phyloP scores from a whole-genome alignment of 2,797 vertebrate genomes.

The Phalanger gymnotis region DNA sequence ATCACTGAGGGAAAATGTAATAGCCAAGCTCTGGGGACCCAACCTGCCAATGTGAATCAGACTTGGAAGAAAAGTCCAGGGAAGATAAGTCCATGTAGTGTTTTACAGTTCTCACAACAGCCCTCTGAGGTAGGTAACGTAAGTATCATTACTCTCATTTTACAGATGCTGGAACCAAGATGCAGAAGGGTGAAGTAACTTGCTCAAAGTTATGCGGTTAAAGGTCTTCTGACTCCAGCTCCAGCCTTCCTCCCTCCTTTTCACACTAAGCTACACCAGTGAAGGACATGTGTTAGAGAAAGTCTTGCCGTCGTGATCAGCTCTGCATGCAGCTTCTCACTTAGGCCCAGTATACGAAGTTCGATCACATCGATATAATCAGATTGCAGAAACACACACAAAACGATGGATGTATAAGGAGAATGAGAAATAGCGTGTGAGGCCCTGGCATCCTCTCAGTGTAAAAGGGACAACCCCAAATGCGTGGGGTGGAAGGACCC shows the following conservation, averaged over 20 bases:
- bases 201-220: background rate
- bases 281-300: background rate
- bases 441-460: background rate
- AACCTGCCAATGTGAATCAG: background rate
- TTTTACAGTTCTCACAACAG: background rate
- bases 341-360: background rate
- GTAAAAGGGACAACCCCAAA: background rate
- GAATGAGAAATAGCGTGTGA: background rate
- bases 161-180: background rate
- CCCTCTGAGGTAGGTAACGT: background rate
- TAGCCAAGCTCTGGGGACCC: background rate
- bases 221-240: background rate
- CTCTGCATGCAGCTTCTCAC: background rate
- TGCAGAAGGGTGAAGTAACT: background rate
- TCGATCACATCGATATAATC: background rate
- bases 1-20: background rate
- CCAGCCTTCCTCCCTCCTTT: background rate
- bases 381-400: background rate
- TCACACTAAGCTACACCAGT: background rate
- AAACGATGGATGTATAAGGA: background rate
- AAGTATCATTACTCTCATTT: background rate
- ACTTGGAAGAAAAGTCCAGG: background rate
- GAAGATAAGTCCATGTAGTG: background rate
- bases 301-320: background rate
- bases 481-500: background rate